Percentiles rank a stretch among this genome's conserved stretches.
Conservation (phyloP, 1,140 invertebrate genomes). For the Drosophila eugracilis region DNA sequence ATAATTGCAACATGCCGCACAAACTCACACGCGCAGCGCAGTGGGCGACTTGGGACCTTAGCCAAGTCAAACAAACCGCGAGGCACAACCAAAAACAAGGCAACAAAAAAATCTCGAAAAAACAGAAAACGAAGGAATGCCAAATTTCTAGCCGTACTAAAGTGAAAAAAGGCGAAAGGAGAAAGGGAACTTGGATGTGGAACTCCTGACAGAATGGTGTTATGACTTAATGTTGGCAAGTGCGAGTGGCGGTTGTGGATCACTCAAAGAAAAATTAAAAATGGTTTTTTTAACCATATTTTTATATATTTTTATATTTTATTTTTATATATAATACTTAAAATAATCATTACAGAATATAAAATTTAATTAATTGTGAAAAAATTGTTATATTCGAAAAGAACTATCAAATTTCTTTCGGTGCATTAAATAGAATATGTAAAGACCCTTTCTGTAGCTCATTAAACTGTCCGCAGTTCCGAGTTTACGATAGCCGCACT, state of each 20-base stretch:
- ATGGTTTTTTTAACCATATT: no score
- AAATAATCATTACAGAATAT: no score
- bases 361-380: no score
- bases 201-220: conserved; percentile 55
- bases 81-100: conserved; percentile 45
- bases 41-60: conserved; percentile 17
- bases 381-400: no score
- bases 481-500: conserved; percentile 78
- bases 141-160: conserved; percentile 17
- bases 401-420: conserved; percentile 4
- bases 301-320: no score
- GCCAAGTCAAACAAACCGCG: conserved; percentile 77
- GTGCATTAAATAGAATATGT: conserved; percentile 2
- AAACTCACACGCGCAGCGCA: conserved; percentile 3
- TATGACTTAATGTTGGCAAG: conserved; percentile 75
- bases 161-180: background rate
- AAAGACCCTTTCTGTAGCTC: conserved; percentile 29
- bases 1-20: conserved; percentile 82
- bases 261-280: conserved; percentile 26
- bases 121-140: conserved; percentile 31
- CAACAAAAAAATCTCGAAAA: conserved; percentile 20
- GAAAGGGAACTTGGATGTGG: background rate
- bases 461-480: conserved; percentile 76
- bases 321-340: no score
- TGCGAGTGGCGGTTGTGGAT: conserved; percentile 66